Evolutionary conservation across 1,140 invertebrate genomes (phyloP).

Genomic region (Dendroctonus valens): DNA sequence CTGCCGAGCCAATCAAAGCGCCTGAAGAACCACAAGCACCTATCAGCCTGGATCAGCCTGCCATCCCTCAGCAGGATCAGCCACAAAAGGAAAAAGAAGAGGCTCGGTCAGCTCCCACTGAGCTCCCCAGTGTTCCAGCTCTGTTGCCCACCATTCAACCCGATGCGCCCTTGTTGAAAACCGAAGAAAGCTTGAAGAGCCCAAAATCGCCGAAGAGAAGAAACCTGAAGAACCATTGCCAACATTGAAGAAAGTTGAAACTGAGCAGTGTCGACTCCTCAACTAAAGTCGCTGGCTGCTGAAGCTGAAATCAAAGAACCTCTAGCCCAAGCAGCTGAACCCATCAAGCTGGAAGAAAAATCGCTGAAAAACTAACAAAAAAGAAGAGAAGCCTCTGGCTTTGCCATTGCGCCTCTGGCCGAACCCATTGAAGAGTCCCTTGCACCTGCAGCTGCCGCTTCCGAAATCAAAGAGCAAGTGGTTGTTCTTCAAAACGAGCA

Average conservation of each 20-base stretch:
- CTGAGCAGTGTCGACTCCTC: conserved; percentile 27
- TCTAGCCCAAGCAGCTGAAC: conserved; percentile 29
- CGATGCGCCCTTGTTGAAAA: not conserved
- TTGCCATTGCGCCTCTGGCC: conserved; percentile 34
- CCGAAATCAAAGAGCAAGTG: conserved; percentile 41
- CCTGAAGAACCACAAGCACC: not conserved
- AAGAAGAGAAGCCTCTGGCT: conserved; percentile 43
- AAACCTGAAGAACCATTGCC: conserved; percentile 27
- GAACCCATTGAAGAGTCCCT: conserved; percentile 26
- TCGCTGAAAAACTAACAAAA: conserved; percentile 30
- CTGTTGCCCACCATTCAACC: not conserved
- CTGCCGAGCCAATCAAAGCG: not conserved
- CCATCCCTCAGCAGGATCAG: not conserved
- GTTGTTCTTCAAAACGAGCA: conserved; percentile 38
- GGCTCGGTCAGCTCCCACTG: not conserved
- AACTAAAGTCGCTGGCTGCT: conserved; percentile 7
- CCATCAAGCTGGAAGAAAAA: conserved; percentile 20
- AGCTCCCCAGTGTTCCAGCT: not conserved
- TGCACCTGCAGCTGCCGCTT: conserved; percentile 25
- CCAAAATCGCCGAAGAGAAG: not conserved
- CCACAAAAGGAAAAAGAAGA: conserved; percentile 7
- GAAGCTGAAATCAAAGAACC: conserved; percentile 9
- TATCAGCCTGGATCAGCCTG: not conserved
- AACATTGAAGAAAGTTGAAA: conserved; percentile 24
- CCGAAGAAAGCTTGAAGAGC: conserved; percentile 25